A percentile compares a stretch with the other conserved stretches of the same genome.
phyloP scores from a whole-genome alignment of 2,113 vertebrate genomes.

The Pongo pygmaeus region DNA sequence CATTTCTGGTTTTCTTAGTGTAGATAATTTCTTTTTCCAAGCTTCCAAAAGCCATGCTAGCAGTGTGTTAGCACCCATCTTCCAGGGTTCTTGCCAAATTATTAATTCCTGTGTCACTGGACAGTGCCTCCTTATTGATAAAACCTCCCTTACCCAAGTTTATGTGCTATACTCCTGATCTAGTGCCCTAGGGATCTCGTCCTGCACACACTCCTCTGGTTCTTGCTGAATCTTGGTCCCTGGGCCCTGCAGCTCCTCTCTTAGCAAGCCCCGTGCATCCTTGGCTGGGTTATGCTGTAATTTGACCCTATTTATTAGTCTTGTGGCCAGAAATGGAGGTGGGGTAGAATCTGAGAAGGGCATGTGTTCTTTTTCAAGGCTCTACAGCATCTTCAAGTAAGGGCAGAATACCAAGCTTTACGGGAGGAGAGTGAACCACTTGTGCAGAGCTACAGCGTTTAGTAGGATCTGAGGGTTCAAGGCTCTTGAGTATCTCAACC shows the following conservation, averaged over 20 bases:
- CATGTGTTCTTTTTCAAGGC: neutral
- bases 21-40: neutral
- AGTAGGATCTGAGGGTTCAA: neutral
- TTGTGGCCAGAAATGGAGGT: neutral
- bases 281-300: neutral
- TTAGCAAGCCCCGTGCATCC: neutral
- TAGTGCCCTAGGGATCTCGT: neutral
- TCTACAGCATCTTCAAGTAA: neutral
- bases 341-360: neutral
- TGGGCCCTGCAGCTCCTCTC: neutral
- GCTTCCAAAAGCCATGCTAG: neutral
- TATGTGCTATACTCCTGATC: neutral
- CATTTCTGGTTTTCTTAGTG: neutral
- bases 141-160: neutral
- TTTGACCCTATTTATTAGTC: neutral
- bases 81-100: neutral
- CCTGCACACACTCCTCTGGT: neutral
- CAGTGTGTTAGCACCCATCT: neutral
- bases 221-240: rapidly evolving
- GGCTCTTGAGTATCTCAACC: neutral
- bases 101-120: neutral
- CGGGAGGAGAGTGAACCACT: neutral
- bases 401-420: neutral
- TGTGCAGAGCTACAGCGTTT: neutral
- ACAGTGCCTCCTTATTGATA: neutral